Base-by-base conservation (phyloP, 2,888 invertebrate species). In the Lutraria lutraria region DNA sequence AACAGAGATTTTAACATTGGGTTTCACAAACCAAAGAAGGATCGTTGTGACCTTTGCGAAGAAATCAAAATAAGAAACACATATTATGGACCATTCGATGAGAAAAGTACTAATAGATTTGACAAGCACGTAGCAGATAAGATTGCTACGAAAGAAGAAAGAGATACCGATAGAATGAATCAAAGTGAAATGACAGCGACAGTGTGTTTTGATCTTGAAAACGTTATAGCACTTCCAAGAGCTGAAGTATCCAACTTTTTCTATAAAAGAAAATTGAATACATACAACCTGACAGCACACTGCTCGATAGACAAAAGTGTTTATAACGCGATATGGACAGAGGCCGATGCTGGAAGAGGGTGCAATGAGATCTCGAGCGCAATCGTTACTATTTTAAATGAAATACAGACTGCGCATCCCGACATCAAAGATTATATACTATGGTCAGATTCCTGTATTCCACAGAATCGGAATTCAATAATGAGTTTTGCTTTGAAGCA, bases 211-310 rank as follows among this genome's bases (percentile, higher is more conserved):
- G 72, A 86, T 53, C 81, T 81, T 25, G 68, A 81, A 72, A 81
- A 86, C 25, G 81, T 86, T 10, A 81, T 86, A 12, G n/a, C 68
- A 19, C 68, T 63, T 10, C 86, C 86, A 56, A 80, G 54, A 52
- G 81, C 81, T 81, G 52, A 87, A n/a, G n/a, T n/a, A n/a, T n/a
- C n/a, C n/a, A n/a, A n/a, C n/a, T n/a, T n/a, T n/a, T n/a, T n/a
- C n/a, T n/a, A n/a, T n/a, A n/a, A n/a, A n/a, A n/a, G n/a, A n/a
- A n/a, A n/a, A n/a, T n/a, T n/a, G n/a, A n/a, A 56, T 76, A 54
- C 76, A 21, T 87, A 76, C 56, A 87, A 87, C 76, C 19, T 87
- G n/a, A 87, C 87, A 54, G 86, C 82, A 54, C 86, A 86, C 34
- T 86, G 81, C 34, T 86, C 86, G 10, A 43, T 86, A 16, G 63